Percentiles rank a stretch among this genome's conserved stretches.
Evolutionary conservation across 2,888 invertebrate species (phyloP).

Genomic region (Lamproptera curius): DNA sequence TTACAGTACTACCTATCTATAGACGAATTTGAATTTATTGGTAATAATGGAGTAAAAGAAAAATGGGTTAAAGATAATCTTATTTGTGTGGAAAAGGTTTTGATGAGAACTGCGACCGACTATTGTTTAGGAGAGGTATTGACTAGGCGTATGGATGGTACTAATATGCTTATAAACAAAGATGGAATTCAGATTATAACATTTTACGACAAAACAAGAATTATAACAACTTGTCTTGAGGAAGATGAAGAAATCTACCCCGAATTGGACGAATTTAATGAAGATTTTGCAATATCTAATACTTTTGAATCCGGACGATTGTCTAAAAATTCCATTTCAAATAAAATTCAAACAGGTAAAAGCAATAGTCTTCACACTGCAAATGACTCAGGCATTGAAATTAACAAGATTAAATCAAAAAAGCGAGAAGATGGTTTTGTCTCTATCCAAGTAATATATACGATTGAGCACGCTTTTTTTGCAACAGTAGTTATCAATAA

Average conservation of each 20-base stretch:
- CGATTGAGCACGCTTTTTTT: slow-evolving; percentile 72
- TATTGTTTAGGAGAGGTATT: slow-evolving; percentile 60
- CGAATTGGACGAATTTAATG: slow-evolving; percentile 52
- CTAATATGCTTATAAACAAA: slow-evolving; percentile 55
- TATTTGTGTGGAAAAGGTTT: slow-evolving; percentile 46
- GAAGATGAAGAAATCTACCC: slow-evolving; percentile 60
- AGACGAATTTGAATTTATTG: slow-evolving; percentile 57
- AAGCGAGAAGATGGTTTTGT: slow-evolving; percentile 53
- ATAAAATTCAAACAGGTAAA: slow-evolving; percentile 36
- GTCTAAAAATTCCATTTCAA: slow-evolving; percentile 41
- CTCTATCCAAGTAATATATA: slow-evolving; percentile 49
- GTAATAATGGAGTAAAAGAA: slow-evolving; percentile 50
- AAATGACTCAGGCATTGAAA: slow-evolving; percentile 29
- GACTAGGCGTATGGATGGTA: slow-evolving; percentile 65
- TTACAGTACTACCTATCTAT: slow-evolving; percentile 43
- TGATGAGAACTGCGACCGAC: slow-evolving; percentile 63
- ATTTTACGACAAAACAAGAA: slow-evolving; percentile 61
- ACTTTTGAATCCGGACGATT: slow-evolving; percentile 36
- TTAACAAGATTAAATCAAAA: no score
- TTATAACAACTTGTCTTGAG: slow-evolving; percentile 47
- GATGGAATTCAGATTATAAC: slow-evolving; percentile 58
- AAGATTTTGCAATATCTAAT: slow-evolving; percentile 48
- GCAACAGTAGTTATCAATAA: slow-evolving; percentile 69
- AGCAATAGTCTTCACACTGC: slow-evolving; percentile 31
- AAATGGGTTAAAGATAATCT: slow-evolving; percentile 44